Evolutionary conservation across 1,140 invertebrate species (phyloP).

Genomic region (Gryon sp.): DNA sequence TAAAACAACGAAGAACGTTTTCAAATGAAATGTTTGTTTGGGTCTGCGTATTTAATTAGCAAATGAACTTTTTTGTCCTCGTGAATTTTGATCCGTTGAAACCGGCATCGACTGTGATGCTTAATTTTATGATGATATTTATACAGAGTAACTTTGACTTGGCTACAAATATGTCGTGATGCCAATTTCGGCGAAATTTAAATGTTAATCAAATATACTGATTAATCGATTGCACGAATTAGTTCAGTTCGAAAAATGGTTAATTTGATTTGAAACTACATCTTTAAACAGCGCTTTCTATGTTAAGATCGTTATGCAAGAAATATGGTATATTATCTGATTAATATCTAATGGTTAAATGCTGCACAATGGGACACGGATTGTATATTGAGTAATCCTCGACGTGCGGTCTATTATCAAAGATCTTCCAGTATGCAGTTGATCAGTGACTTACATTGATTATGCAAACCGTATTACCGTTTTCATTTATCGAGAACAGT

Average conservation of each 20-base stretch:
- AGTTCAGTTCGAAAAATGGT: too few species aligned
- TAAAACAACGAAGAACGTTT: constrained; percentile 29
- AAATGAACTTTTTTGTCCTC: constrained; percentile 20
- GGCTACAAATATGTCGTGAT: background rate
- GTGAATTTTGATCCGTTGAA: constrained; percentile 23
- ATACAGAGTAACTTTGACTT: background rate
- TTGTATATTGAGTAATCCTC: constrained; percentile 16
- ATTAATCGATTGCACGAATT: too few species aligned
- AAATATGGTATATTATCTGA: constrained; percentile 14
- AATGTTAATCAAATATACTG: too few species aligned
- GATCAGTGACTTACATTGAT: constrained; percentile 6
- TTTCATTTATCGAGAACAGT: background rate
- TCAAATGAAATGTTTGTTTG: constrained; percentile 38
- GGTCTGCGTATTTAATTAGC: constrained; percentile 43
- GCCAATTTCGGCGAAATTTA: background rate
- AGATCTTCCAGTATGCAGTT: constrained; percentile 19
- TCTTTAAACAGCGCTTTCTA: too few species aligned
- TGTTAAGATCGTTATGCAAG: background rate
- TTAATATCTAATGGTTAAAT: constrained; percentile 17
- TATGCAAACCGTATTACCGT: constrained; percentile 6
- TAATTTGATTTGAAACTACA: too few species aligned
- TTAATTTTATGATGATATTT: constrained; percentile 28
- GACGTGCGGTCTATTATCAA: constrained; percentile 22
- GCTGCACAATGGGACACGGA: constrained; percentile 6
- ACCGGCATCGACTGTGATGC: background rate